Base-by-base conservation (phyloP, 92 coral and sea anemone genomes). In the Blastomussa wellsi region DNA sequence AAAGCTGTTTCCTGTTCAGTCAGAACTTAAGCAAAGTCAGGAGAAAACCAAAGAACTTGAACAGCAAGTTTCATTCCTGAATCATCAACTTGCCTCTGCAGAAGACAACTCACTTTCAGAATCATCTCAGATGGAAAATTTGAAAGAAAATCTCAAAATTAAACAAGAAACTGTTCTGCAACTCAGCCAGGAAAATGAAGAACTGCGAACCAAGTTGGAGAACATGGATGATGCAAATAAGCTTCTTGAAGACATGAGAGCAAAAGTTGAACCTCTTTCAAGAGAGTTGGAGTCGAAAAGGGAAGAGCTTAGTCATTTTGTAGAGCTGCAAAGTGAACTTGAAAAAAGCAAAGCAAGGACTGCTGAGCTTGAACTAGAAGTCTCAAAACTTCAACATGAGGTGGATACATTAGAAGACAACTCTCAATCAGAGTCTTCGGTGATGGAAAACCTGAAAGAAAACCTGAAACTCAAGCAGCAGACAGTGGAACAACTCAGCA, bases 71-170 rank as follows among this genome's bases (percentile, higher is more conserved):
- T 82, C 78, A 48, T 52, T 88, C 39, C 82, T 94, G 42, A 86
- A 80, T 72, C 84, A 87, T 42, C 92, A 86, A 33, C 88, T 94
- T 28, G 95, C 91, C 24, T 79, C 84, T 70, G 84, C 89, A 38
- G 98, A 94, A 81, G 93, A 92, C 77, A 92, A 94, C 67, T 94
- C 98, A 20, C 82, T 88, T 36, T 94, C 98, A 11, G 98, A 94
- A 42, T 87, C 93, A 17, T 92, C 98, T 28, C 92, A 92, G 84
- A 90, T 94, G 73, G 96, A 90, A 79, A 91, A 92, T 82, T 74
- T 96, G 79, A 92, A 74, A 83, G 96, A 94, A 84, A 94, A 92
- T 49, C 86, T 96, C 47, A 92, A 89, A 87, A 72, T 93, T 71
- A 96, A 96, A 78, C 97, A 92, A 76, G 79, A 91, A 47, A 86